These are phyloP conservation scores for Erebia epiphron DNA, from an alignment of 2,888 invertebrate species.

Conservation along the genomic window DNA sequence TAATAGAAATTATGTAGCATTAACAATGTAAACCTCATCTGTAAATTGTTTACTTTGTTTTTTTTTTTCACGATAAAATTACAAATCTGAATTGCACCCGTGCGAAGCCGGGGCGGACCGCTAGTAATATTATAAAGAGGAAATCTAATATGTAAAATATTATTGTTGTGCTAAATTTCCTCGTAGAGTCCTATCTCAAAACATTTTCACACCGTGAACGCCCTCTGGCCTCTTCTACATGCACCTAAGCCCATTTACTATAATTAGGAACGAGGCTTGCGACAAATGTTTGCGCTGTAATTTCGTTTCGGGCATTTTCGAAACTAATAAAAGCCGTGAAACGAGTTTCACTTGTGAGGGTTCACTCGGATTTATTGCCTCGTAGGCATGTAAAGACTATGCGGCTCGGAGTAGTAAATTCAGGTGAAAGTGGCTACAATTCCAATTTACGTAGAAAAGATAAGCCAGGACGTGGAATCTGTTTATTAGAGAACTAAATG, in stretches of 20 bases:
- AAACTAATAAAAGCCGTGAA: constrained; percentile 6
- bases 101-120: no score
- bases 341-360: constrained; percentile 14
- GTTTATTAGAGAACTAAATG: not conserved
- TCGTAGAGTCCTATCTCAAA: no score
- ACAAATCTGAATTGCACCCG: no score
- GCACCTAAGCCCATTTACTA: not conserved
- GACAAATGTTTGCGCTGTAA: constrained; percentile 14
- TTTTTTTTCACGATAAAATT: no score
- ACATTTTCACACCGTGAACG: no score
- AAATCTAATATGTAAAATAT: no score
- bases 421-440: constrained; percentile 9
- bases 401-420: not conserved
- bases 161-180: no score
- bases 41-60: no score
- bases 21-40: no score
- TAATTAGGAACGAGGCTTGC: not conserved
- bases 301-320: constrained; percentile 5
- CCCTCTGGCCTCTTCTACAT: not conserved
- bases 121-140: no score
- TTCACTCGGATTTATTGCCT: constrained; percentile 17
- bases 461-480: not conserved
- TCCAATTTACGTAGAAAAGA: constrained; percentile 16
- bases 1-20: no score
- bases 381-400: constrained; percentile 12